Percentiles rank a stretch among this genome's conserved stretches.
These are phyloP conservation scores for Meteorus cinctellus DNA, from an alignment of 2,888 invertebrate species.

Conservation along the genomic window DNA sequence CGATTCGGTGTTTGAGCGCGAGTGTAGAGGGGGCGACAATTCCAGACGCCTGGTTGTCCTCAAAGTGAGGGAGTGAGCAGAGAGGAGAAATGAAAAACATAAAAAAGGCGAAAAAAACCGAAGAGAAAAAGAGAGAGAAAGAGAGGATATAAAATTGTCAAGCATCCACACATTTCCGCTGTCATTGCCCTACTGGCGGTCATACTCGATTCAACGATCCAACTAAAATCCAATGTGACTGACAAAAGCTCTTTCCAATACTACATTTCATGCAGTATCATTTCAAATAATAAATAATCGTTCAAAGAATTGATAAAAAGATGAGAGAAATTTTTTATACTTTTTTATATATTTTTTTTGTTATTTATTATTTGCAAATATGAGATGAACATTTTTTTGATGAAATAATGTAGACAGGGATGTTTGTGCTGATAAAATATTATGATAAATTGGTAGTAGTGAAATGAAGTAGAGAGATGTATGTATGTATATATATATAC, in stretches of 20 bases:
- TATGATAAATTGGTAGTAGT: conserved; percentile 1
- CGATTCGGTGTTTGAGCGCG: conserved; percentile 56
- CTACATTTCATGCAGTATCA: background rate
- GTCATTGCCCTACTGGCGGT: conserved; percentile 18
- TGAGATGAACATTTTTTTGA: no score
- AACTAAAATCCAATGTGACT: conserved; percentile 9
- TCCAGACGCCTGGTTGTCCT: conserved; percentile 36
- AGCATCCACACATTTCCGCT: conserved; percentile 16
- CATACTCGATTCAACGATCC: conserved; percentile 24
- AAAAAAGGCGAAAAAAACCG: no score
- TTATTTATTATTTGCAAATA: no score
- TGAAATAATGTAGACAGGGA: no score
- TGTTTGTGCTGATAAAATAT: background rate
- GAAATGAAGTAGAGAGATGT: background rate
- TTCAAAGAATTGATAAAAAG: no score
- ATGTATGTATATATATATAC: background rate
- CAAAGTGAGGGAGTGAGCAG: conserved; percentile 12
- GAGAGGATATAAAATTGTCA: conserved; percentile 5
- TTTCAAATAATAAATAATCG: background rate
- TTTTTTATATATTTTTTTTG: no score
- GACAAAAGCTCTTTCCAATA: background rate
- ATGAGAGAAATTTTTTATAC: no score
- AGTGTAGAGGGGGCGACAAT: conserved; percentile 30
- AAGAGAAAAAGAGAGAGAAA: background rate
- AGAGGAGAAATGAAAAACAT: background rate